Evolutionary conservation across 2,797 vertebrate species (phyloP), one percentile per base, ranked within the genome.

Genomic region (Centroberyx gerrardi): DNA sequence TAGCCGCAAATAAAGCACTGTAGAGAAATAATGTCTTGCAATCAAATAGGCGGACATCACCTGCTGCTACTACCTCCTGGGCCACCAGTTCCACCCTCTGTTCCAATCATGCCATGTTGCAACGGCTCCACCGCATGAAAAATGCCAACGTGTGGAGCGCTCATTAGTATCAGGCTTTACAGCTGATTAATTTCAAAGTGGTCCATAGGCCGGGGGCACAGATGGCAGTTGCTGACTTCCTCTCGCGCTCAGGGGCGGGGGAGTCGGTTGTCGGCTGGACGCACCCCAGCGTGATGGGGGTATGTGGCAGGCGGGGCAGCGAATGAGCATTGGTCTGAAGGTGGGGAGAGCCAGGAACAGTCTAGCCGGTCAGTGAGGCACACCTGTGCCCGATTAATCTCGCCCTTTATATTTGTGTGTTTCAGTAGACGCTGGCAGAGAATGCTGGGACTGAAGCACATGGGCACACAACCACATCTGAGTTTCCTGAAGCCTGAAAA

Each of bases 161-260:
- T 83, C 73, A 78, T 82, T 90, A 79, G 82, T 83, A 84, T 73
- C 71, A 74, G 77, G 62, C 48, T 85, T 87, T 75, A 61, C 51
- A 69, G 60, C 48, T 80, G 72, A 89, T 82, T 80, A 40, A 79
- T 87, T 87, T 82, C 62, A 80, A 87, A 89, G 77, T 44, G 68
- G 56, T 78, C 64, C 69, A 83, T 78, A 79, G 65, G 75, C 79
- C 53, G 1, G 15, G 53, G 66, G 76, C 82, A 66, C 86, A 86
- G 78, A 86, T 86, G 79, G 80, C 72, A 73, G 70, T 33, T 33
- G 10, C 60, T 52, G 76, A 84, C 40, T 76, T 67, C 8, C 15
- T 74, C 60, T 78, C 61, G 48, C 68, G 79, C 61, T 81, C 48
- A 22, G 61, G 59, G 79, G 68, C 1, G 42, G 44, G 44, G 62